These are phyloP conservation scores for Sinocyclocheilus grahami DNA, from an alignment of 2,113 vertebrate species.

Conservation along the genomic window DNA sequence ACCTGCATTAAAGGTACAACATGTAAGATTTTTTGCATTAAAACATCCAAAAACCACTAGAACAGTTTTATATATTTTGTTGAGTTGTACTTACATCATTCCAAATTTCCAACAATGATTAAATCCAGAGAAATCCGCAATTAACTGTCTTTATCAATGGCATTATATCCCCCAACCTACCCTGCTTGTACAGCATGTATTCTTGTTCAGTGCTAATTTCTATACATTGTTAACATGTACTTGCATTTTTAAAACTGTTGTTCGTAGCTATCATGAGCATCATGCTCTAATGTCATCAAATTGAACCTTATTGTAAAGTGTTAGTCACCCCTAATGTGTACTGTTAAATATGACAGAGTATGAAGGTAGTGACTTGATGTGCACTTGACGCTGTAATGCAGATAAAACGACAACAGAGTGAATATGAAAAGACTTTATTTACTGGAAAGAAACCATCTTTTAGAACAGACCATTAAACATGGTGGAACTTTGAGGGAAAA, in stretches of 20 bases:
- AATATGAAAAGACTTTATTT: constrained; percentile 56
- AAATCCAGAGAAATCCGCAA: too few species aligned
- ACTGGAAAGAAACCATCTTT: constrained; percentile 13
- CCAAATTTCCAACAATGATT: too few species aligned
- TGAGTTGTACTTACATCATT: too few species aligned
- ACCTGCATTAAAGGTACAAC: too few species aligned
- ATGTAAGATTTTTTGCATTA: too few species aligned
- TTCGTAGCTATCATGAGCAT: neutral
- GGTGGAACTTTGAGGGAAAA: constrained; percentile 23
- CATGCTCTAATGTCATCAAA: neutral
- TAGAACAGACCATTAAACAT: constrained; percentile 11
- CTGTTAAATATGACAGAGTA: neutral
- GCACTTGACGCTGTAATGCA: neutral
- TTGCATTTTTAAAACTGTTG: neutral
- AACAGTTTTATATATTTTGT: too few species aligned
- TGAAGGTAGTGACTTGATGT: neutral
- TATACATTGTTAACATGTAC: neutral
- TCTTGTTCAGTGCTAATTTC: too few species aligned
- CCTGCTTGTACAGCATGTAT: too few species aligned
- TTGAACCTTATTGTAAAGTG: neutral
- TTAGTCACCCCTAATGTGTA: neutral
- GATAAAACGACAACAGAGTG: constrained; percentile 3
- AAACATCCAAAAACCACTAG: too few species aligned
- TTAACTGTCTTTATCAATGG: too few species aligned
- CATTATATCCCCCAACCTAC: too few species aligned